phyloP scores from a whole-genome alignment of 2,888 invertebrate genomes.

The Troides aeacus region DNA sequence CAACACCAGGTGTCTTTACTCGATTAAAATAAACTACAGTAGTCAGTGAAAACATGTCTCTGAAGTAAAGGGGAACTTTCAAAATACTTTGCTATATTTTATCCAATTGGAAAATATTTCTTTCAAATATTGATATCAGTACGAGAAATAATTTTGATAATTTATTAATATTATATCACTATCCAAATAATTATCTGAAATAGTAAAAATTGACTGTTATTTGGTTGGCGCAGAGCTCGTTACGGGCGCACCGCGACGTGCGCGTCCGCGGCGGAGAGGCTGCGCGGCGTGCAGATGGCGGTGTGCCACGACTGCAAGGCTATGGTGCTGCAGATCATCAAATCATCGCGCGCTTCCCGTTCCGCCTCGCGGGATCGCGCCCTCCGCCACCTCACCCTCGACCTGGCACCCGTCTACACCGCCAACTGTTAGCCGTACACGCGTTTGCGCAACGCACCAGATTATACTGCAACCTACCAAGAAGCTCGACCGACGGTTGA shows the following conservation, averaged over 20 bases:
- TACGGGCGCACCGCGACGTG: slow-evolving; percentile 76
- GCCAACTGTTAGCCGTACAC: slow-evolving; percentile 57
- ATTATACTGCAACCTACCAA: background rate
- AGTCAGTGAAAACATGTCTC: too few species aligned
- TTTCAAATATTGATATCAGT: too few species aligned
- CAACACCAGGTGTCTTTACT: too few species aligned
- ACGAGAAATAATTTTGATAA: too few species aligned
- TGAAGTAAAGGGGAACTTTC: too few species aligned
- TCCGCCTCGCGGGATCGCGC: slow-evolving; percentile 91
- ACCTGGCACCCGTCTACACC: slow-evolving; percentile 90
- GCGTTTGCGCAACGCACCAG: background rate
- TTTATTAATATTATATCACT: too few species aligned
- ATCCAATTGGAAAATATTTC: too few species aligned
- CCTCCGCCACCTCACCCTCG: slow-evolving; percentile 88
- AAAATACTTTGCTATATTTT: too few species aligned
- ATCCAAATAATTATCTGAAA: too few species aligned
- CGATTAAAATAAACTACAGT: too few species aligned
- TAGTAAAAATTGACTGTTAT: too few species aligned
- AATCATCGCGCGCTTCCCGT: slow-evolving; percentile 90
- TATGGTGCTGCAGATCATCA: slow-evolving; percentile 95
- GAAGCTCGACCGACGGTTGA: background rate
- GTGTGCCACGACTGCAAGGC: slow-evolving; percentile 97
- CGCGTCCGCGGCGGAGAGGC: slow-evolving; percentile 79
- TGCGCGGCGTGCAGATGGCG: slow-evolving; percentile 90
- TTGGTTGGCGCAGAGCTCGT: slow-evolving; percentile 69